Evolutionary conservation across 92 coral and sea anemone genomes (phyloP), one percentile per base, ranked within the genome.

Genomic region (Umimayanthus kanabou): DNA sequence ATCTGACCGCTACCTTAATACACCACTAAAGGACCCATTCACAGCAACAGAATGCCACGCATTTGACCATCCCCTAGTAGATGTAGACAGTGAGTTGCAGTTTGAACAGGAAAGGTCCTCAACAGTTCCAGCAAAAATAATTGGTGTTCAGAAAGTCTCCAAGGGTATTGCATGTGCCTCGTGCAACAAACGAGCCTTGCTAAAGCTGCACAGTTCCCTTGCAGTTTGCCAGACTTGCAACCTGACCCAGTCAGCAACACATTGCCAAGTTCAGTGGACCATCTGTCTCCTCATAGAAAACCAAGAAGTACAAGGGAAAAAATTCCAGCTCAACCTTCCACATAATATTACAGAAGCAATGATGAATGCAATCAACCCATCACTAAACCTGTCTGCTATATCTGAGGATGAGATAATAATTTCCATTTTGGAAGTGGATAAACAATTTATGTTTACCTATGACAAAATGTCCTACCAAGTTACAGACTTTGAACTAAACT

Each of bases 1-100:
- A 76, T 76, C 80, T 76, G 26, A 40, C 26, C 57, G 80, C 28
- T 76, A 76, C 80, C 80, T 18, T 40, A 76, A 76, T 76, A 43
- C 57, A 76, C 80, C 80, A 76, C 50, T 4, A 76, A 42, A 43
- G 16, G 29, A 76, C 26, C 23, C 79, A 74, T 74, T 74, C n/a
- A 74, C 79, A 74, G 49, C 79, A 39, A 74, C 79, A 74, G 79
- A 74, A 74, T 74, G 79, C 45, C n/a, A 74, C 4, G 47, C 29
- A 42, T 74, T 37, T 74, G 79, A 39, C 8, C 79, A 74, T 74
- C 50, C 79, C 45, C 79, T 40, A 18, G 79, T 74, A 74, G 45
- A 74, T n/a, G 50, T 74, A 33, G 79, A 74, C 7, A 74, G 45
- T 42, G 79, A 74, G 23, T 42, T 74, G n/a, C 79, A 74, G 22